Conservation (phyloP, 1,140 invertebrate genomes). For the Lepidurus arcticus region DNA sequence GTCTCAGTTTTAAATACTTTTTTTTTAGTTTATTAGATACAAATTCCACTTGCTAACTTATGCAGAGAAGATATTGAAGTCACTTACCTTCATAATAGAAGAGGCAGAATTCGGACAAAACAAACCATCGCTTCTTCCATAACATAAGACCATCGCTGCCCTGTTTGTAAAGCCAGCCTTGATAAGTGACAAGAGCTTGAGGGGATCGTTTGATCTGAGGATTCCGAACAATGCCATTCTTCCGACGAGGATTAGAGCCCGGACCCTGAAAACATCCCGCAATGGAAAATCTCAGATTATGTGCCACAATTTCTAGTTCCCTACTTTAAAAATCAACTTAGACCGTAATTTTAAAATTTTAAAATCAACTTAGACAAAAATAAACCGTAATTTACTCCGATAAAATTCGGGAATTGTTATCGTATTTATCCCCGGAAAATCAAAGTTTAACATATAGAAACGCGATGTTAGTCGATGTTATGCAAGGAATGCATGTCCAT, state of each 20-base stretch:
- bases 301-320: background rate
- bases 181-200: constrained; percentile 71
- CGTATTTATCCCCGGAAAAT: background rate
- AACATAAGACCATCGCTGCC: constrained; percentile 84
- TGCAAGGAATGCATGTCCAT: background rate
- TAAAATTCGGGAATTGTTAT: background rate
- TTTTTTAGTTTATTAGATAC: background rate
- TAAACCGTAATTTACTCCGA: background rate
- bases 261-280: constrained; percentile 24
- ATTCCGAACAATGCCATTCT: constrained; percentile 26
- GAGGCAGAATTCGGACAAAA: constrained; percentile 84
- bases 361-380: background rate
- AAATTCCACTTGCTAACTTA: background rate
- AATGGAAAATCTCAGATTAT: background rate
- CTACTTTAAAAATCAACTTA: background rate
- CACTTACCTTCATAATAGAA: constrained; percentile 88
- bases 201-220: constrained; percentile 50
- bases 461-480: background rate
- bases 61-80: background rate
- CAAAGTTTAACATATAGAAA: background rate
- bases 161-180: constrained; percentile 87
- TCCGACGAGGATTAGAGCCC: constrained; percentile 24
- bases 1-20: background rate
- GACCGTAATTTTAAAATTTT: too few relatives aligned
- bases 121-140: constrained; percentile 94